Evolutionary conservation across 37 sponge, comb jelly and placozoan species (phyloP).

Genomic region (Geodia barretti): DNA sequence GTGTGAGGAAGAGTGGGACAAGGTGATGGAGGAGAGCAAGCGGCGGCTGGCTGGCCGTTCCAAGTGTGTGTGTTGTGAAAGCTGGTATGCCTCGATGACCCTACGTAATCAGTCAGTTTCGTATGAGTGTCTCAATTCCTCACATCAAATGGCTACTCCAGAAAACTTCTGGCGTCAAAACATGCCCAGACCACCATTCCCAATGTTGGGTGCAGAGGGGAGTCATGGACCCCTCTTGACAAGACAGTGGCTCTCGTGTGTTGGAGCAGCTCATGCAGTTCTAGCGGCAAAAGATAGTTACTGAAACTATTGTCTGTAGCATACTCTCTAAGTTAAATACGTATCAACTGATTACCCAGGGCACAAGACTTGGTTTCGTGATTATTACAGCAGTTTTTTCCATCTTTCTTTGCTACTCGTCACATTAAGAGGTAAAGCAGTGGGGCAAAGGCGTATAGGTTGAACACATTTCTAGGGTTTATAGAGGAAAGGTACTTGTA

Average conservation of each 20-base stretch:
- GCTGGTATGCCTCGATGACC: constrained; percentile 84
- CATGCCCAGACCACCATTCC: constrained; percentile 93
- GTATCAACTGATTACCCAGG: no score
- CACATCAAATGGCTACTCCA: constrained; percentile 91
- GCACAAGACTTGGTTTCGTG: no score
- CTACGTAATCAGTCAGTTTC: constrained; percentile 79
- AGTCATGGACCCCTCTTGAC: constrained; percentile 95
- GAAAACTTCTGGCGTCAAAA: constrained; percentile 90
- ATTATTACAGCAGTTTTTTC: no score
- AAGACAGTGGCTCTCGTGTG: constrained; percentile 36
- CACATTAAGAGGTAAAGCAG: no score
- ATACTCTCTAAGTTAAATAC: no score
- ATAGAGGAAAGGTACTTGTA: no score
- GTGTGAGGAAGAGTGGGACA: neutral
- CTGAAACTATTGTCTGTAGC: neutral
- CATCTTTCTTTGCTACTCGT: no score
- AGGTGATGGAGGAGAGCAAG: neutral
- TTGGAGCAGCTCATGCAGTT: constrained; percentile 44
- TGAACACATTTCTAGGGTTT: no score
- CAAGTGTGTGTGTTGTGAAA: constrained; percentile 82
- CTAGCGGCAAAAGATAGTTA: constrained; percentile 27
- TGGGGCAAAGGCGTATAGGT: no score
- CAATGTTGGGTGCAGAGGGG: constrained; percentile 93
- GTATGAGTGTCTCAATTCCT: constrained; percentile 86
- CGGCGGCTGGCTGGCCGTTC: constrained; percentile 30